Conservation (phyloP, 2,113 vertebrate species). For the Strix aluco region DNA sequence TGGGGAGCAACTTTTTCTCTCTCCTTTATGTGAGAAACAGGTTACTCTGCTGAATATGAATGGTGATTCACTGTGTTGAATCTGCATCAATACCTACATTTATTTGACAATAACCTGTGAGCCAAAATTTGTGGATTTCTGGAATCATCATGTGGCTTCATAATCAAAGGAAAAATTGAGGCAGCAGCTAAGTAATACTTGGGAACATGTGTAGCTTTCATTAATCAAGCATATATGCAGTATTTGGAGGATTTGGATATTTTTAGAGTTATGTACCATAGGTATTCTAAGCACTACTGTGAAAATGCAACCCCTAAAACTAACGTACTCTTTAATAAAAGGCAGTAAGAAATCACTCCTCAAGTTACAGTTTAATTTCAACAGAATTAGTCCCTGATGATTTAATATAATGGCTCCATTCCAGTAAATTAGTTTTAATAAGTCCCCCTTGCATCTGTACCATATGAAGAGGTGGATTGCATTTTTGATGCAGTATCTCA, state of each 20-base stretch:
- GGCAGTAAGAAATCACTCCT: neutral
- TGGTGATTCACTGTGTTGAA: neutral
- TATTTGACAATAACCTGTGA: neutral
- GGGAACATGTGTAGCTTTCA: neutral
- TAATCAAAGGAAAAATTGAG: neutral
- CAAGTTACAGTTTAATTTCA: neutral
- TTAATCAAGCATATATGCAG: neutral
- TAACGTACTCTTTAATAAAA: neutral
- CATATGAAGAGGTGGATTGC: neutral
- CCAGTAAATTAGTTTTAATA: neutral
- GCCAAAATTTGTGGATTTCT: neutral
- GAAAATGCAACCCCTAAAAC: neutral
- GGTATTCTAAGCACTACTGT: neutral
- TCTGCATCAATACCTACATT: neutral
- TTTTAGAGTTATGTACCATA: accelerated
- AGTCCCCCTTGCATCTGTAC: neutral
- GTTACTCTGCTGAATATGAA: neutral
- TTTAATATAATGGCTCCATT: neutral
- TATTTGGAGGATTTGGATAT: neutral
- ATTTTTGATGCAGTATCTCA: neutral
- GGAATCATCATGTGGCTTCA: neutral
- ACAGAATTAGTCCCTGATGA: neutral
- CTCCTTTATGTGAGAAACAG: neutral
- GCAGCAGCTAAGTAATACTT: neutral
- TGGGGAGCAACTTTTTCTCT: neutral